These are phyloP conservation scores for Allolobophora icterica DNA, from an alignment of 2,888 invertebrate species.

Conservation along the genomic window DNA sequence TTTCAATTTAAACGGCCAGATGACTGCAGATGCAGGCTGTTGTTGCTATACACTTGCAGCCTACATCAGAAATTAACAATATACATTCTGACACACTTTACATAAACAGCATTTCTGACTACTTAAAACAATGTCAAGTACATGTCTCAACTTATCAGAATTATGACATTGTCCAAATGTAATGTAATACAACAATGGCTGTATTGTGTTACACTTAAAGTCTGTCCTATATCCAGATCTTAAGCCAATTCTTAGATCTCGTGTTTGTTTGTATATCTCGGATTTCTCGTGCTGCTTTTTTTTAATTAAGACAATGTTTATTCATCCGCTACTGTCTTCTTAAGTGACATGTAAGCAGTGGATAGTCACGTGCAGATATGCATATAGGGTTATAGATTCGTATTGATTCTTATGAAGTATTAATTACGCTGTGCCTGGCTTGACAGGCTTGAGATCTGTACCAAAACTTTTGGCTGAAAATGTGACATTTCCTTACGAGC, in stretches of 20 bases:
- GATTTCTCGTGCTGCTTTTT: neutral
- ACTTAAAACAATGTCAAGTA: neutral
- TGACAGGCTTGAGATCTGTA: neutral
- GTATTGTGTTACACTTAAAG: neutral
- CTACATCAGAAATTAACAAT: no score
- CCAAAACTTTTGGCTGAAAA: neutral
- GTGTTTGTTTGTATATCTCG: neutral
- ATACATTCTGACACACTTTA: neutral
- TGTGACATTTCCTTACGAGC: neutral
- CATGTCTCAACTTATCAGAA: no score
- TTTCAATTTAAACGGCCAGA: neutral
- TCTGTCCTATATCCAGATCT: no score
- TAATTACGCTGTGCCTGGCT: neutral
- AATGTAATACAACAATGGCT: no score
- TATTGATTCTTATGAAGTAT: neutral
- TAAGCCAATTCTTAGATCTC: no score
- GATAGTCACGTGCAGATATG: neutral
- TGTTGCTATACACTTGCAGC: no score
- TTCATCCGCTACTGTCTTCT: neutral
- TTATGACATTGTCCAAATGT: no score
- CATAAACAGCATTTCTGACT: neutral
- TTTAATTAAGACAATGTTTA: constrained; percentile 17
- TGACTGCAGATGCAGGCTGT: no score
- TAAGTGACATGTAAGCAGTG: neutral
- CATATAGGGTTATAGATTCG: neutral